phyloP scores from a whole-genome alignment of 53 echinoderm and acorn worm genomes.

The Apostichopus leukothele region DNA sequence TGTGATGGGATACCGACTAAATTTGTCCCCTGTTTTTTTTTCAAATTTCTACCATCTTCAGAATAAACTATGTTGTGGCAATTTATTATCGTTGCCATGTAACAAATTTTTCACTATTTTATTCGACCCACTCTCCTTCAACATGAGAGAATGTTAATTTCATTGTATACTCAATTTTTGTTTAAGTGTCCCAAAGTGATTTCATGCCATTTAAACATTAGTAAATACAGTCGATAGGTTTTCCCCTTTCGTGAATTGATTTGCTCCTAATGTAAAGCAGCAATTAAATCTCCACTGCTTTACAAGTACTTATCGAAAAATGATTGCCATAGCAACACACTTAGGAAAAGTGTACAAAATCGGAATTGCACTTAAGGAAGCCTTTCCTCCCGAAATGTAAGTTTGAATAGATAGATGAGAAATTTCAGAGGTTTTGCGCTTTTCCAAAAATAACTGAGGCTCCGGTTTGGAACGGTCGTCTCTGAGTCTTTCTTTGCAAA shows the following conservation, averaged over 20 bases:
- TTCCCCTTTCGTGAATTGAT: slow-evolving; percentile 34
- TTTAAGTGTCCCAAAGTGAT: slow-evolving; percentile 10
- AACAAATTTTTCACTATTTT: too few species aligned
- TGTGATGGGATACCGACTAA: too few species aligned
- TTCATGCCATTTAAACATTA: slow-evolving; percentile 13
- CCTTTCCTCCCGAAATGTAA: slow-evolving; percentile 5
- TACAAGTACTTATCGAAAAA: slow-evolving; percentile 6
- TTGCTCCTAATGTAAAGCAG: slow-evolving; percentile 16
- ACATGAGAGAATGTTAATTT: not conserved
- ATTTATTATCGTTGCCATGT: too few species aligned
- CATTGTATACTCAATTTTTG: not conserved
- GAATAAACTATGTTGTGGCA: too few species aligned
- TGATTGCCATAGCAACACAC: slow-evolving; percentile 20
- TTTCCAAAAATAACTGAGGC: slow-evolving; percentile 31
- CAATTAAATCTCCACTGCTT: slow-evolving; percentile 30
- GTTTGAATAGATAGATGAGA: slow-evolving; percentile 2
- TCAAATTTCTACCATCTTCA: too few species aligned
- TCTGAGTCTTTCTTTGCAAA: not conserved
- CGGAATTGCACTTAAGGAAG: slow-evolving; percentile 28
- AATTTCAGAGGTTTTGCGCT: slow-evolving; percentile 4
- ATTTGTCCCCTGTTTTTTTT: too few species aligned
- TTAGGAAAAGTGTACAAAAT: not conserved
- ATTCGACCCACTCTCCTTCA: too few species aligned
- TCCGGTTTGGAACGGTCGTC: not conserved
- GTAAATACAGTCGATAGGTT: not conserved